Evolutionary conservation across 2,888 invertebrate species (phyloP).

Genomic region (Stenolophus ochropezus): DNA sequence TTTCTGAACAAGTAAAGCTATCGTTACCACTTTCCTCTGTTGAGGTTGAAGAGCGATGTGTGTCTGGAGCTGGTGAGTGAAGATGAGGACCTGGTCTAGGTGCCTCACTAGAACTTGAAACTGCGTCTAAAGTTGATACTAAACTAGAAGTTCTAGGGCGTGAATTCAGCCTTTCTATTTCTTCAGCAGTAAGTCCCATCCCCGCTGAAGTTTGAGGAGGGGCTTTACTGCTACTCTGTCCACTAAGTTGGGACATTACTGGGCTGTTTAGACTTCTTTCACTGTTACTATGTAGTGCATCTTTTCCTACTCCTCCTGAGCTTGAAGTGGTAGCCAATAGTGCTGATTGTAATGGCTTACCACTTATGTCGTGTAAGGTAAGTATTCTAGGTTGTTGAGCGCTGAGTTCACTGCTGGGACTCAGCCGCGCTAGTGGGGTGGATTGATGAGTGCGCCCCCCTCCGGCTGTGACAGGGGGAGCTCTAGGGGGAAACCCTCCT

Average conservation of each 20-base stretch:
- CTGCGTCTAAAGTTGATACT: constrained; percentile 93
- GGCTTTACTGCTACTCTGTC: constrained; percentile 88
- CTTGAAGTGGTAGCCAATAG: constrained; percentile 92
- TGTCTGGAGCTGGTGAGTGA: constrained; percentile 83
- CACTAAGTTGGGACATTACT: constrained; percentile 93
- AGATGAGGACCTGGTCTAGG: constrained; percentile 83
- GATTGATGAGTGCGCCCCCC: constrained; percentile 86
- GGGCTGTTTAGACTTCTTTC: constrained; percentile 94
- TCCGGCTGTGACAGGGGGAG: constrained; percentile 82
- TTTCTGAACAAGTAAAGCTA: constrained; percentile 98
- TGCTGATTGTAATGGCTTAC: constrained; percentile 92
- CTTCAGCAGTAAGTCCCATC: constrained; percentile 93
- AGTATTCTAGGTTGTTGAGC: constrained; percentile 93
- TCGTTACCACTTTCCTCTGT: constrained; percentile 97
- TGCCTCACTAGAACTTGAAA: constrained; percentile 92
- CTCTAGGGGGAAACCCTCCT: constrained; percentile 83
- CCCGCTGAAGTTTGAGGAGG: constrained; percentile 82
- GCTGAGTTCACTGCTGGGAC: constrained; percentile 94
- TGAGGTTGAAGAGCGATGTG: constrained; percentile 85
- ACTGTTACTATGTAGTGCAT: constrained; percentile 92
- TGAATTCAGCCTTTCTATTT: constrained; percentile 92
- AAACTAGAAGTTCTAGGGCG: constrained; percentile 92
- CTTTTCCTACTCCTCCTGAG: constrained; percentile 91
- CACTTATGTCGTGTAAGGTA: constrained; percentile 95
- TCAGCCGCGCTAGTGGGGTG: constrained; percentile 91